These are phyloP conservation scores for Graphium colonna DNA, from an alignment of 2,888 invertebrate genomes.

Conservation along the genomic window DNA sequence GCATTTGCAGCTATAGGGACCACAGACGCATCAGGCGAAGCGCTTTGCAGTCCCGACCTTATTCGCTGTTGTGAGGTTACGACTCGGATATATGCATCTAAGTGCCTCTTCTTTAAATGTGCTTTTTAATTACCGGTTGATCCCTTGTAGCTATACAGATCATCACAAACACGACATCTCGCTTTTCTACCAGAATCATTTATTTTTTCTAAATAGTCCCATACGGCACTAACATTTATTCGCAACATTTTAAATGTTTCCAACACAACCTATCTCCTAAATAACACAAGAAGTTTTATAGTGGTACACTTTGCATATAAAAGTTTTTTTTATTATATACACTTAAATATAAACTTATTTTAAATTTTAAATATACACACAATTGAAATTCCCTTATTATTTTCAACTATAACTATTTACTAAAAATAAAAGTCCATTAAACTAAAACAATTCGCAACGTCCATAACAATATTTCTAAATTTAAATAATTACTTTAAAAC, in stretches of 20 bases:
- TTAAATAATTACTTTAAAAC: too few species aligned
- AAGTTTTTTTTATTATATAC: background rate
- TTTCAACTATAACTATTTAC: too few species aligned
- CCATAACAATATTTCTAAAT: too few species aligned
- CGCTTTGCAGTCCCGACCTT: background rate
- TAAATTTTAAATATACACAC: background rate
- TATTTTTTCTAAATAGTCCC: background rate
- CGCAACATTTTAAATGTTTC: background rate
- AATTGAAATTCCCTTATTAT: too few species aligned
- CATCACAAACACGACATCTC: background rate
- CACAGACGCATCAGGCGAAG: background rate
- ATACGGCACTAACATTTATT: background rate
- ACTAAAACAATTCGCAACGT: too few species aligned
- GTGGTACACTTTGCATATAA: background rate
- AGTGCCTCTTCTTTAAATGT: conserved; percentile 4
- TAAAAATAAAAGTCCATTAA: too few species aligned
- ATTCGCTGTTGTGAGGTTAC: background rate
- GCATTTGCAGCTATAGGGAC: background rate
- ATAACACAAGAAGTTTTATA: background rate
- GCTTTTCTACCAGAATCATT: background rate
- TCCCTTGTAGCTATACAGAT: too few species aligned
- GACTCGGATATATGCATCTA: background rate
- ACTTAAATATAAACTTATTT: background rate
- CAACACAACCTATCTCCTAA: background rate
- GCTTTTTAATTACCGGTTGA: background rate